These are phyloP conservation scores for Seira musarum DNA, from an alignment of 2,888 invertebrate genomes.

Conservation along the genomic window DNA sequence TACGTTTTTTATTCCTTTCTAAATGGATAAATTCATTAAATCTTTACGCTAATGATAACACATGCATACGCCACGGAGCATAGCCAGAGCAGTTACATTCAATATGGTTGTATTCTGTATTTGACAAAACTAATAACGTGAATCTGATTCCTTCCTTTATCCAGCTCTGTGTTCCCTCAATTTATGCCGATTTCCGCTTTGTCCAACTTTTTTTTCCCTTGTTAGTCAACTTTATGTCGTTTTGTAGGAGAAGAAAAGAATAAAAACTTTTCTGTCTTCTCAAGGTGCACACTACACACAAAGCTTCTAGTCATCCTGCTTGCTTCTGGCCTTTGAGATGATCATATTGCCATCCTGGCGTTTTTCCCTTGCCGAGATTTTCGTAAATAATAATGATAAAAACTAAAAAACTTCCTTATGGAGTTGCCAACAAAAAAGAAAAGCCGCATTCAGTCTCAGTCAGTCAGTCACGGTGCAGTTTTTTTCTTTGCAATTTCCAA, in stretches of 20 bases:
- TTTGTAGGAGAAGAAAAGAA: conserved; percentile 1
- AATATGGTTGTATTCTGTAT: conserved; percentile 12
- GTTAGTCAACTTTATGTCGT: conserved; percentile 37
- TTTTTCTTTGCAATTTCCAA: background rate
- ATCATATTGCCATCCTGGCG: too few species aligned
- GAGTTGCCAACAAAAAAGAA: too few species aligned
- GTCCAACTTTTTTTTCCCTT: conserved; percentile 47
- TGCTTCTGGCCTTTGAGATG: too few species aligned
- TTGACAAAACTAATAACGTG: conserved; percentile 42
- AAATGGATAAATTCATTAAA: too few species aligned
- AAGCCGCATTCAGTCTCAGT: too few species aligned
- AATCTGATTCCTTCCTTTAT: conserved; percentile 34
- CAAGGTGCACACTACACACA: too few species aligned
- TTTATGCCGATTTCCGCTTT: conserved; percentile 57
- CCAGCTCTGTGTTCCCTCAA: conserved; percentile 35
- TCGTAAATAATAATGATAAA: too few species aligned
- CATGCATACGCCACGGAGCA: background rate
- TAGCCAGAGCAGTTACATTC: background rate
- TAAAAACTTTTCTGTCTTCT: background rate
- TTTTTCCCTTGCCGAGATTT: too few species aligned
- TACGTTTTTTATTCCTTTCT: too few species aligned
- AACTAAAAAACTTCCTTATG: too few species aligned
- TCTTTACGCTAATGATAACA: conserved; percentile 22
- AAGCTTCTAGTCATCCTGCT: too few species aligned
- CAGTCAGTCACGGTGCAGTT: background rate